These are phyloP conservation scores for Plagiodera versicolora DNA, from an alignment of 2,888 invertebrate genomes.

Conservation along the genomic window DNA sequence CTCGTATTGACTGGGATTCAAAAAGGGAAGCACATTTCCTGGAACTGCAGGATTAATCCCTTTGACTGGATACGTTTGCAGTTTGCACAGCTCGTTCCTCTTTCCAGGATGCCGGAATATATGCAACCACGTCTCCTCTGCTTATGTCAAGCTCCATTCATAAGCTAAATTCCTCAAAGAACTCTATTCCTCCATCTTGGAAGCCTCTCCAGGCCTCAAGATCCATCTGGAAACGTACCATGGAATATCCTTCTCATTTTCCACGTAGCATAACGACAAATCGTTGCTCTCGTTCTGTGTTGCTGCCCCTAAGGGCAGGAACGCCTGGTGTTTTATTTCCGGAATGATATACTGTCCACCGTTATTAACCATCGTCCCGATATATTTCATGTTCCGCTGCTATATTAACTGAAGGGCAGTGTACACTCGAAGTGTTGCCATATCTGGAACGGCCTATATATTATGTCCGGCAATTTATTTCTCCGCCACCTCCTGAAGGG, in stretches of 20 bases:
- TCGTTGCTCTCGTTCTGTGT: neutral
- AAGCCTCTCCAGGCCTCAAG: no score
- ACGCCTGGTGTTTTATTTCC: neutral
- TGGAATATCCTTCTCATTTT: neutral
- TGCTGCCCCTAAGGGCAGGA: neutral
- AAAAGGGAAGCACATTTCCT: no score
- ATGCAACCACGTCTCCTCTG: no score
- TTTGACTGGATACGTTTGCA: no score
- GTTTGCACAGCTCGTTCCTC: no score
- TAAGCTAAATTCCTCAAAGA: no score
- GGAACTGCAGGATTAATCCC: no score
- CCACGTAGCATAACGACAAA: neutral
- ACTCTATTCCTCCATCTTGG: no score
- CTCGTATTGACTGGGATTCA: no score
- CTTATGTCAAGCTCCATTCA: no score
- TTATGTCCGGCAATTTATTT: conserved; percentile 29
- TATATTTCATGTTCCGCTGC: conserved; percentile 32
- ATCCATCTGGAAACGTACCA: no score
- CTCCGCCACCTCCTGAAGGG: neutral
- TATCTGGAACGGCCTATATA: conserved; percentile 36
- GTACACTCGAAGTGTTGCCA: conserved; percentile 36
- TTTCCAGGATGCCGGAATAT: no score
- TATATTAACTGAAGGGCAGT: conserved; percentile 41
- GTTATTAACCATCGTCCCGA: conserved; percentile 32
- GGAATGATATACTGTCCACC: conserved; percentile 23